Evolutionary conservation across 2,113 vertebrate genomes (phyloP), one percentile per base, ranked within the genome.

Genomic region (Ascaphus truei): DNA sequence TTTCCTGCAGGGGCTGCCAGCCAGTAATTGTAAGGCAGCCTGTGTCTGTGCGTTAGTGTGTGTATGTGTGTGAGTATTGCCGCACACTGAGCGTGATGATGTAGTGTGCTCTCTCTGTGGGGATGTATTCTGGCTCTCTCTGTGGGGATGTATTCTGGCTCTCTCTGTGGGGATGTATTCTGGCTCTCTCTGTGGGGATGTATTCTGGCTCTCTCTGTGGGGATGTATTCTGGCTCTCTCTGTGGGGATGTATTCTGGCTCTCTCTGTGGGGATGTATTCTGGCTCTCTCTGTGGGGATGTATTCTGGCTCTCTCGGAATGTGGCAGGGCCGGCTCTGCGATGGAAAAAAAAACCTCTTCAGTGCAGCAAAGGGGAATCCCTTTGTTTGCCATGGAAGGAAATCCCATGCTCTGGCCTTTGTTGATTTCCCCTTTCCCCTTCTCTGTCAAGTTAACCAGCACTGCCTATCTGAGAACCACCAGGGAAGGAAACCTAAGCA

Each of bases 281-380:
- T 89, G 79, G 64, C 41, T 74, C 34, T 74, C 81, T 67, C 78
- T n/a, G n/a, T 74, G 41, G 12, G 65, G 43, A 76, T 73, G 80
- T 61, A 86, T 85, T 86, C 81, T 89, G 79, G 64, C 41, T 74
- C 34, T 74, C 81, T 67, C 78, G 89, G 87, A 92, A 91, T 91
- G 84, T 71, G 83, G 81, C 75, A 76, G 84, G 88, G 81, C 86
- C 81, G 85, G 83, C 80, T 76, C 71, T 69, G 77, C 82, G 81
- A 83, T 79, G 77, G 72, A 60, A 81, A 81, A 82, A 81, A 79
- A n/a, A n/a, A n/a, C n/a, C 79, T 57, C 27, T 37, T n/a, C 48
- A 86, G 85, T 85, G 85, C 85, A 88, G 79, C 65, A 34, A 78
- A 88, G 86, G 92, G 90, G 90, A 72, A 92, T 92, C 91, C 92